These are phyloP conservation scores for Cryptoleucopteryx plumbea DNA, from an alignment of 2,113 vertebrate species.

Conservation along the genomic window DNA sequence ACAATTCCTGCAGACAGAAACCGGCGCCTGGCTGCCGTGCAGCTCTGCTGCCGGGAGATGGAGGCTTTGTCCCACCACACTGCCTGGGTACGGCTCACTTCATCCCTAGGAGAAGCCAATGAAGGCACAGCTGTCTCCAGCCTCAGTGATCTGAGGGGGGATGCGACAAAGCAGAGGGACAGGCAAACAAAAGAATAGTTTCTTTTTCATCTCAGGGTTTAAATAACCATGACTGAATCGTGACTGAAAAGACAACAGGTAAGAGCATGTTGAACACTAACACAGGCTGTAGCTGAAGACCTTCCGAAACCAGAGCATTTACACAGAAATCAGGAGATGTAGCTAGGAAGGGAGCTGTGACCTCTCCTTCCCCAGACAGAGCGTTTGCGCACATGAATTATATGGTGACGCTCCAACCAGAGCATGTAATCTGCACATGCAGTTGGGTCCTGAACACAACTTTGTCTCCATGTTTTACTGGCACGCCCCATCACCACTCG, in stretches of 20 bases:
- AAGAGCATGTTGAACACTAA: accelerated
- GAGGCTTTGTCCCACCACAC: background rate
- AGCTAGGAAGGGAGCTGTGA: background rate
- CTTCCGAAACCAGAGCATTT: background rate
- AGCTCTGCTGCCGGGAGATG: slow-evolving; percentile 28
- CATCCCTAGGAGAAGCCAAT: accelerated
- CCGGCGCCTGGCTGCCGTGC: background rate
- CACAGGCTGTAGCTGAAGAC: background rate
- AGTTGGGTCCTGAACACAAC: background rate
- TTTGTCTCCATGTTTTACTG: accelerated
- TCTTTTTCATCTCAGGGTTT: background rate
- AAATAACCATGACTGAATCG: background rate
- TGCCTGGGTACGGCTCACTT: accelerated
- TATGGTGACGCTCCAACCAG: background rate
- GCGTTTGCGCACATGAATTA: accelerated
- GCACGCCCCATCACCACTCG: accelerated
- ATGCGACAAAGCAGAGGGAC: background rate
- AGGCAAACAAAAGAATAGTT: background rate
- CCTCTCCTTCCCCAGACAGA: background rate
- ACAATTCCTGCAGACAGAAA: background rate
- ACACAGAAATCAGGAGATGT: background rate
- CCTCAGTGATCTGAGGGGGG: background rate
- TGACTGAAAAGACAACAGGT: background rate
- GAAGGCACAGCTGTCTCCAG: background rate
- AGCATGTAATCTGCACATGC: accelerated